Conservation (phyloP, 2,888 invertebrate genomes). For the Drosophila mimica region DNA sequence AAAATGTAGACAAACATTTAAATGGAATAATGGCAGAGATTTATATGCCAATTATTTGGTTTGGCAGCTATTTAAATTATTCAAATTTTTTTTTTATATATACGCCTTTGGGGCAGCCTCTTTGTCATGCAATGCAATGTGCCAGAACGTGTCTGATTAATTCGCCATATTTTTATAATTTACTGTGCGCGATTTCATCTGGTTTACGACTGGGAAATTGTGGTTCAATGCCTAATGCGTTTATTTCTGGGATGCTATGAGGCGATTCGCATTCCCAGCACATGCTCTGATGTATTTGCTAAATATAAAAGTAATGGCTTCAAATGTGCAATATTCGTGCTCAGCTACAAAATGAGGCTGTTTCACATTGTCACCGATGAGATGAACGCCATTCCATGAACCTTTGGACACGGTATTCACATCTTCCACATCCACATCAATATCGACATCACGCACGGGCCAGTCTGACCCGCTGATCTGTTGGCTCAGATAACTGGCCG, state of each 20-base stretch:
- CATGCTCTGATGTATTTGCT: slow-evolving; percentile 33
- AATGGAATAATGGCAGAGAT: not conserved
- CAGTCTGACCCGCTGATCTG: slow-evolving; percentile 48
- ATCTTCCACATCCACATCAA: not conserved
- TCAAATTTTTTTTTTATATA: slow-evolving; percentile 1
- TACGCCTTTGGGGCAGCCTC: slow-evolving; percentile 8
- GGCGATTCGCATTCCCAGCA: slow-evolving; percentile 6
- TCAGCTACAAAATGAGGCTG: slow-evolving; percentile 44
- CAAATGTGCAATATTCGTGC: slow-evolving; percentile 20
- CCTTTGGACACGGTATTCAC: slow-evolving; percentile 13
- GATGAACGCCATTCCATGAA: slow-evolving; percentile 4
- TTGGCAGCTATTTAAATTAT: not conserved
- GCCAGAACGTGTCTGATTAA: slow-evolving; percentile 57
- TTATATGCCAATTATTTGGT: not conserved
- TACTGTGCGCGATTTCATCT: slow-evolving; percentile 50
- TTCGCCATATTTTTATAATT: slow-evolving; percentile 40
- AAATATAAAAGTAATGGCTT: slow-evolving; percentile 16
- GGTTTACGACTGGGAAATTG: slow-evolving; percentile 17
- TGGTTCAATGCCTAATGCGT: slow-evolving; percentile 22
- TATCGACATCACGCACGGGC: slow-evolving; percentile 28
- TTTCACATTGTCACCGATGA: slow-evolving; percentile 18
- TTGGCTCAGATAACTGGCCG: slow-evolving; percentile 38
- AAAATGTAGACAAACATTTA: not conserved
- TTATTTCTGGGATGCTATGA: slow-evolving; percentile 29
- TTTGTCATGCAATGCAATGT: slow-evolving; percentile 22